Percentiles rank a stretch among this genome's conserved stretches.
Evolutionary conservation across 1,140 invertebrate species (phyloP).

Genomic region (Drosophila subobscura): DNA sequence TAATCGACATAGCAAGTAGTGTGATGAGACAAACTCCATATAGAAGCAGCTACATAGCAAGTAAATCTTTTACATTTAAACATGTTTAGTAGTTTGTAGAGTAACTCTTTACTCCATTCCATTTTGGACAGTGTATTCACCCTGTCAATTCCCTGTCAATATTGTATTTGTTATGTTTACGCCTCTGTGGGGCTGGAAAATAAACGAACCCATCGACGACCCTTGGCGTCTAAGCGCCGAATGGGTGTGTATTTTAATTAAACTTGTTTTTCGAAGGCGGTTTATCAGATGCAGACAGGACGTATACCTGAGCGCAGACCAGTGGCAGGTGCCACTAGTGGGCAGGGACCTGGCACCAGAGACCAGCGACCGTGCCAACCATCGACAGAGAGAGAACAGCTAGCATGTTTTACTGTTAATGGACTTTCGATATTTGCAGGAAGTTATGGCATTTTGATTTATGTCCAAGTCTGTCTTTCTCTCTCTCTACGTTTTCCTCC

Average conservation of each 20-base stretch:
- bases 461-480: slow-evolving; percentile 48
- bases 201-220: slow-evolving; percentile 65
- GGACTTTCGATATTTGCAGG: slow-evolving; percentile 80
- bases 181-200: slow-evolving; percentile 77
- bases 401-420: slow-evolving; percentile 76
- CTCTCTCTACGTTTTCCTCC: slow-evolving; percentile 6
- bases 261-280: slow-evolving; percentile 71
- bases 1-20: slow-evolving; percentile 47
- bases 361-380: slow-evolving; percentile 7
- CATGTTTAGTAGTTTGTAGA: not conserved
- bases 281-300: slow-evolving; percentile 81
- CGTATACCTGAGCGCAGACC: slow-evolving; percentile 50
- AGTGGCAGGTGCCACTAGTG: slow-evolving; percentile 26
- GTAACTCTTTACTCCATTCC: too few relatives aligned
- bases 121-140: too few relatives aligned
- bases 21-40: not conserved
- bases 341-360: not conserved
- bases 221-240: slow-evolving; percentile 55
- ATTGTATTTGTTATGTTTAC: slow-evolving; percentile 76
- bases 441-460: slow-evolving; percentile 79
- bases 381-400: slow-evolving; percentile 3
- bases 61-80: not conserved
- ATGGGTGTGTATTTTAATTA: slow-evolving; percentile 74
- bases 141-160: slow-evolving; percentile 13
- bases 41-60: too few relatives aligned